Conservation (phyloP, 1,140 invertebrate species). For the Sycophaga agraensis region DNA sequence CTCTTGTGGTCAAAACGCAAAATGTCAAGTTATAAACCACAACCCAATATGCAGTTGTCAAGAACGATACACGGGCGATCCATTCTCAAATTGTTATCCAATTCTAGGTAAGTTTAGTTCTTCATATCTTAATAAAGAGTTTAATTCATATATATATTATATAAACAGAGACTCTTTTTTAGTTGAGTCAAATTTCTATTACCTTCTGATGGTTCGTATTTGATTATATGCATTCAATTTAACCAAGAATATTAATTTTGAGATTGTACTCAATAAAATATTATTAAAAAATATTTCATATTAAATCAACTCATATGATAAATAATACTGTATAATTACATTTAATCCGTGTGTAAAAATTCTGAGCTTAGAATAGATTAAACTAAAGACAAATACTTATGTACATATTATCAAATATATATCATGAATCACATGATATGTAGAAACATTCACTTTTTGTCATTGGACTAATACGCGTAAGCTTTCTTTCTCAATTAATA, state of each 20-base stretch:
- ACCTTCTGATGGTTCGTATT: conserved; percentile 21
- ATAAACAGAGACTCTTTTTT: conserved; percentile 5
- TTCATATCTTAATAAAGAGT: not conserved
- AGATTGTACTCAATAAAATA: no score
- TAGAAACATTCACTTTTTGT: no score
- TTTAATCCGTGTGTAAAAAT: conserved; percentile 11
- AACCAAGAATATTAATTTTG: conserved; percentile 6
- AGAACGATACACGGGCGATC: conserved; percentile 75
- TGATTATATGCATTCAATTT: not conserved
- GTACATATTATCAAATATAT: no score
- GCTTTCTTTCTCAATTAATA: no score
- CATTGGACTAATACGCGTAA: no score
- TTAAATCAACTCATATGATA: not conserved
- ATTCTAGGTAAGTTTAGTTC: conserved; percentile 59
- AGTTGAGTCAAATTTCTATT: not conserved
- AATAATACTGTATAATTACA: not conserved
- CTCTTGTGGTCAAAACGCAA: conserved; percentile 70
- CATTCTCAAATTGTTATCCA: conserved; percentile 69
- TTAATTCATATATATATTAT: not conserved
- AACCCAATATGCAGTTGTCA: conserved; percentile 71
- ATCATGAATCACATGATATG: no score
- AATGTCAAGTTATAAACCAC: conserved; percentile 70
- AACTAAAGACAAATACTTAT: no score
- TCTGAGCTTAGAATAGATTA: conserved; percentile 8
- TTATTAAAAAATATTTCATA: not conserved